Evolutionary conservation across 2,113 vertebrate species (phyloP), one percentile per base, ranked within the genome.

Genomic region (Lontra canadensis): DNA sequence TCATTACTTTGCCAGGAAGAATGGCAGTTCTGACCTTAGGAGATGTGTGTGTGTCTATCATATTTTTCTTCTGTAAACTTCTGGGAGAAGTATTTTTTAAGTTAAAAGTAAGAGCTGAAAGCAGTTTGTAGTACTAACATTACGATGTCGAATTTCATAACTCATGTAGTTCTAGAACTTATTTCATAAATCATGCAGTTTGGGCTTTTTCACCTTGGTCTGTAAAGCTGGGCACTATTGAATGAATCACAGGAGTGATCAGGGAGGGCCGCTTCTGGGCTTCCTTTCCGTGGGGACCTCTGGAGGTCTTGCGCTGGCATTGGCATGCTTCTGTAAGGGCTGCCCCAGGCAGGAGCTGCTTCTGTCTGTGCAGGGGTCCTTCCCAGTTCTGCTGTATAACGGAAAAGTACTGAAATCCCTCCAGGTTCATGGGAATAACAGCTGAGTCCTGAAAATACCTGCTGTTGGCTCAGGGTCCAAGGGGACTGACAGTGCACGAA

Each of bases 41-140:
- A 74, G 86, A 42, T 59, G 0, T 74, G 26, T 31, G 23, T 80
- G 2, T 59, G 39, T 90, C 13, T 85, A 42, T 69, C 11, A 14
- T 83, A 17, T 44, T 81, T 93, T 86, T 79, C 14, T 25, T 47
- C 42, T 0, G 74, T 21, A 31, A 80, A 42, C 39, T 91, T 94
- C 8, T 69, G 39, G 31, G 47, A 80, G 82, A 85, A 79, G 4
- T 88, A 44, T 81, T 89, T 85, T 90, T 88, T 42, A 31, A 83
- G 65, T 79, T 84, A 65, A 49, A 88, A 78, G 39, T 47, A 12
- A 76, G 81, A 88, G 39, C n/a, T 49, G 29, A 61, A 85, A 74
- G 13, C 12, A 13, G 25, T 39, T 34, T 15, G 12, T 36, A 31
- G 12, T 9, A 36, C 25, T 49, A 25, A 79, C 36, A 79, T 90